These are phyloP conservation scores for Colinus virginianus DNA, from an alignment of 2,113 vertebrate genomes.

Conservation along the genomic window DNA sequence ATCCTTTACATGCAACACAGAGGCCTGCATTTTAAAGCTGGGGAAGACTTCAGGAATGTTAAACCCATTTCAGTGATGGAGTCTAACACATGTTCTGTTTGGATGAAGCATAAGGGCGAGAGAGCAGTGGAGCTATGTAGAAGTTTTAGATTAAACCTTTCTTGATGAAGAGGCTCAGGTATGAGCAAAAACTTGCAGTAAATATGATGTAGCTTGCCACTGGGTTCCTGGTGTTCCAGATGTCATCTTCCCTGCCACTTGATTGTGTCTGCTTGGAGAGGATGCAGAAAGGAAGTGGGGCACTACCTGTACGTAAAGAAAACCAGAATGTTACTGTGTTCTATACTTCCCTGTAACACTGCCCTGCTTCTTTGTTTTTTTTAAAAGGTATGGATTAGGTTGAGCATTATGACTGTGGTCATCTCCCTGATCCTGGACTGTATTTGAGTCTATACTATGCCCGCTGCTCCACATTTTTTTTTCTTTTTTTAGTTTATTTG, in stretches of 20 bases:
- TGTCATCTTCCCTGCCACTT: background rate
- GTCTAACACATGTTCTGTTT: slow-evolving; percentile 18
- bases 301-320: background rate
- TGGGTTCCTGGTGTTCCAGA: background rate
- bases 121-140: background rate
- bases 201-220: background rate
- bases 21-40: slow-evolving; percentile 31
- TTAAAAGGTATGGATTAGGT: background rate
- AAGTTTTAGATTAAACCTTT: slow-evolving; percentile 3
- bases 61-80: slow-evolving; percentile 54
- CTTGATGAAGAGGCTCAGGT: background rate
- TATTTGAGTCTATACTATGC: background rate
- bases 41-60: slow-evolving; percentile 35
- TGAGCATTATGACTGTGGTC: background rate
- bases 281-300: background rate
- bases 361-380: background rate
- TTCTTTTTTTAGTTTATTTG: background rate
- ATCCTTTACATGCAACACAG: slow-evolving; percentile 10
- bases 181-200: background rate
- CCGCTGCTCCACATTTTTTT: background rate
- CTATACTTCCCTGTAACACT: background rate
- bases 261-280: background rate
- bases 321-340: background rate
- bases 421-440: background rate
- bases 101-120: background rate